Base-by-base conservation (phyloP, 2,797 vertebrate species). In the Amniataba percoides region DNA sequence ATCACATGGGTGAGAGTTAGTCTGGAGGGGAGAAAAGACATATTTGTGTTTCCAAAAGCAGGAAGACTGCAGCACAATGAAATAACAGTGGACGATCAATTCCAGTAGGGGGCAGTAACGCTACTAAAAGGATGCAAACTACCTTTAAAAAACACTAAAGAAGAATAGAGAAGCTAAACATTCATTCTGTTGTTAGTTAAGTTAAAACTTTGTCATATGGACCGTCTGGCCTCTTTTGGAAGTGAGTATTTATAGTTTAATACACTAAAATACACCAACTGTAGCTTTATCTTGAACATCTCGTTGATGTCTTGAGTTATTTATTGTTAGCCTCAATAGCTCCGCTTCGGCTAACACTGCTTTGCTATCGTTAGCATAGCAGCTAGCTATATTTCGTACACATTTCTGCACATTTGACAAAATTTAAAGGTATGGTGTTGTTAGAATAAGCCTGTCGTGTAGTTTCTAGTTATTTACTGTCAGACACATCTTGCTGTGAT, bases 211-310 rank as follows among this genome's bases (percentile, higher is more conserved):
- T 18, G 5, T 58, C 36, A n/a, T 4, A 96, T 96, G 95, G 95
- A 96, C 21, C 93, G 94, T 1, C 71, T 96, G 9, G 82, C 93
- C 4, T 93, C 95, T 42, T 95, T 95, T 87, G 93, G 93, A 74
- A 95, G 95, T 96, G 91, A 91, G 94, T 93, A 27, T 48, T 1
- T 12, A 15, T 4, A 11, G 2, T 34, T 14, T 27, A 5, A 23
- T 0, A 5, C 1, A 14, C 2, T 25, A 15, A 23, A 19, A 23
- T 34, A 3, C 18, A 36, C 5, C 2, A 1, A 0, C 14, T 19
- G 18, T 5, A 11, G 13, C 3, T 59, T 25, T 18, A 39, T 7
- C 23, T 1, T 8, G 3, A 15, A 68, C 10, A 18, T 0, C 0
- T 0, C 0, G 1, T 10, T 55, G 0, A 16, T 45, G 42, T 25